phyloP scores from a whole-genome alignment of 2,888 invertebrate species.

The Drosophila ezoana region DNA sequence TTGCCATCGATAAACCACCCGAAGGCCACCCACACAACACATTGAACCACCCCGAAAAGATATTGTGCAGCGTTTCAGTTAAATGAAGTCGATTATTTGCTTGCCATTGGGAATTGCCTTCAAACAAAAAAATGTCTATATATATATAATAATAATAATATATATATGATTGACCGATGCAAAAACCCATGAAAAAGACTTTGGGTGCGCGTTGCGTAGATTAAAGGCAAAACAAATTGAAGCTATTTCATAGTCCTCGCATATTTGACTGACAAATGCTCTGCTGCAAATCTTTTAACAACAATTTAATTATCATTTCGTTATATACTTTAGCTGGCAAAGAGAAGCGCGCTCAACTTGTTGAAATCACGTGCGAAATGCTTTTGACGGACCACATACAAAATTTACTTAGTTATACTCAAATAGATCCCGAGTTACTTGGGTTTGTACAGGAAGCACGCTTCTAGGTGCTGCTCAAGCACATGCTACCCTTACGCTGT shows the following conservation, averaged over 20 bases:
- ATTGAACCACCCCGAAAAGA: conserved; percentile 5
- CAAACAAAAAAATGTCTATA: neutral
- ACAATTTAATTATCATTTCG: too few relatives aligned
- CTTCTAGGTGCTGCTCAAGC: too few relatives aligned
- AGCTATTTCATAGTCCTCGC: neutral
- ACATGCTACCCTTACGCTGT: too few relatives aligned
- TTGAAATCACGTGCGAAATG: too few relatives aligned
- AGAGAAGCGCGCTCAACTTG: too few relatives aligned
- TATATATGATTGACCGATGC: conserved; percentile 65
- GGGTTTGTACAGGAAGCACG: too few relatives aligned
- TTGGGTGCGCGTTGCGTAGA: neutral
- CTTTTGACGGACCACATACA: too few relatives aligned
- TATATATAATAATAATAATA: neutral
- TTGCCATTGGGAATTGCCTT: conserved; percentile 60
- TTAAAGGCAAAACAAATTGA: neutral
- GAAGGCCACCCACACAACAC: conserved; percentile 11
- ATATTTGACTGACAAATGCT: neutral
- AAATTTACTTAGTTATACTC: too few relatives aligned
- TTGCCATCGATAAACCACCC: conserved; percentile 54
- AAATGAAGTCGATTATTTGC: conserved; percentile 78
- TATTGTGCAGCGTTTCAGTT: conserved; percentile 65
- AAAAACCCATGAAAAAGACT: conserved; percentile 11
- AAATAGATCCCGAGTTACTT: too few relatives aligned
- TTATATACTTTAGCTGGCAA: too few relatives aligned
- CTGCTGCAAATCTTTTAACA: too few relatives aligned